Evolutionary conservation across 2,888 invertebrate genomes (phyloP), one percentile per base, ranked within the genome.

Genomic region (Teinopalpus imperialis): DNA sequence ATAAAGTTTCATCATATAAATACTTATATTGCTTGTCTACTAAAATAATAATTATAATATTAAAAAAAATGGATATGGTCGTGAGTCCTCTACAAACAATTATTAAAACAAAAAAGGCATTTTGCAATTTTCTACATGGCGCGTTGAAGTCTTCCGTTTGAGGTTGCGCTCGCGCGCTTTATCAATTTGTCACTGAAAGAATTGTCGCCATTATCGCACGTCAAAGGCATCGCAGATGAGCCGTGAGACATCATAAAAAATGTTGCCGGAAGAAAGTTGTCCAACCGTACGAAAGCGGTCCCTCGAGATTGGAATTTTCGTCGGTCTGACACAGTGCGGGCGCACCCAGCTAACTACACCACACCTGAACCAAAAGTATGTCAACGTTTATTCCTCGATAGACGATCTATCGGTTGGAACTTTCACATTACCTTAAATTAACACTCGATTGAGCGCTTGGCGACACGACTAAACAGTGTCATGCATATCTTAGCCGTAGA

Each of bases 401-500:
- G 61, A 56, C 77, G 75, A 78, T 74, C 75, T 71, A 79, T 80
- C 75, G 81, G 74, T 75, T n/a, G 72, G 70, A 79, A 87, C 87
- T 88, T 88, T 88, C 88, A 88, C 88, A 85, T 87, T 74, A 82
- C 79, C 81, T 83, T 82, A 81, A 81, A 81, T 79, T 78, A 81
- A 74, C 80, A 77, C 74, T 72, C 65, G 66, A 63, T 66, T 62
- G 63, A 64, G 60, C 59, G 59, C 59, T 51, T 52, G 63, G 58
- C 63, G 63, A 65, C 64, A 69, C 59, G 52, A 55, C 56, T 64
- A 69, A 69, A 65, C 47, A 47, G 23, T 42, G 51, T 65, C 65
- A 65, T 59, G 58, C 49, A 52, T 41, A 46, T 14, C 34, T 6
- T 16, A 14, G 37, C 13, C 36, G 40, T 39, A 23, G 41, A 34